phyloP scores from a whole-genome alignment of 2,113 vertebrate species.

The Tapirus terrestris region DNA sequence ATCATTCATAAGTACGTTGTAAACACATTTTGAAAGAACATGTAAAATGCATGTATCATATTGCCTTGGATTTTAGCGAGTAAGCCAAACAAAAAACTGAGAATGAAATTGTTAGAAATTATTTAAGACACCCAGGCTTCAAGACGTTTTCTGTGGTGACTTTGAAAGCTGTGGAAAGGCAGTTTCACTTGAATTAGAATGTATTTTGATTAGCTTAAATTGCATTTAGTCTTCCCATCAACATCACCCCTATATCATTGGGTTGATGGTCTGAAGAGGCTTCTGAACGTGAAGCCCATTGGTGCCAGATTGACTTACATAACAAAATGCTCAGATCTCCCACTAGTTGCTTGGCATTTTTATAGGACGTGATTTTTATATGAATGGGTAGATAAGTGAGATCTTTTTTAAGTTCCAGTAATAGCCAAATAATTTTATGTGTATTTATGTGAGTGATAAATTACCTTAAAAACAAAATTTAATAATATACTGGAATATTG shows the following conservation, averaged over 20 bases:
- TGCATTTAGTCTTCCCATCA: not conserved
- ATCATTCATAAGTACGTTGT: not conserved
- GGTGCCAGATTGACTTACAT: not conserved
- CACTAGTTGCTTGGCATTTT: not conserved
- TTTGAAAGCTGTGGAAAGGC: not conserved
- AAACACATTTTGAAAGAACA: constrained; percentile 34
- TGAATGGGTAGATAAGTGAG: not conserved
- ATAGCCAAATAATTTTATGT: not conserved
- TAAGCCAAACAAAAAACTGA: not conserved
- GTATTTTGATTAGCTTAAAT: not conserved
- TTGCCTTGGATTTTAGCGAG: constrained; percentile 14
- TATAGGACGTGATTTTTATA: constrained; percentile 18
- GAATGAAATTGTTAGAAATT: constrained; percentile 41
- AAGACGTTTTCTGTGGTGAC: not conserved
- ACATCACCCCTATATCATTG: not conserved
- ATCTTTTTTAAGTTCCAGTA: constrained; percentile 10
- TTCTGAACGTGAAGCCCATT: not conserved
- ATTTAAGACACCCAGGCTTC: not conserved
- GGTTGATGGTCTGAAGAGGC: not conserved
- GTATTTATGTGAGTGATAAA: not conserved
- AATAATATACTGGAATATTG: not conserved
- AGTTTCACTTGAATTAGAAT: constrained; percentile 45
- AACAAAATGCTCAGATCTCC: not conserved
- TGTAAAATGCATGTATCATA: not conserved
- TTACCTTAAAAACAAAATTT: constrained; percentile 33